Evolutionary conservation across 2,113 vertebrate genomes (phyloP).

Genomic region (Rafetus swinhoei): DNA sequence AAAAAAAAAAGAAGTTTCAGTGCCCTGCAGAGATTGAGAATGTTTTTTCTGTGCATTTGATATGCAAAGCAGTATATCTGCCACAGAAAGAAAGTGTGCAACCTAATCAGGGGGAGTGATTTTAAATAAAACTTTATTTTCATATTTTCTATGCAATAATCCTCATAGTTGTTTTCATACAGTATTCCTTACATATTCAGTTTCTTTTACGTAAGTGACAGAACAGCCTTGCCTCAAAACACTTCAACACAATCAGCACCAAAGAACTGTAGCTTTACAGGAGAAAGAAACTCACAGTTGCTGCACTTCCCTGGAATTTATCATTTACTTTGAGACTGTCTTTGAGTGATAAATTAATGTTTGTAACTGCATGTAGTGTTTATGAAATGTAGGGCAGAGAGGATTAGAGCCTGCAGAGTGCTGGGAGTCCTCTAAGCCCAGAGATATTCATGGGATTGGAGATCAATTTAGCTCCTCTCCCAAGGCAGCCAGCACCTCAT

Average conservation of each 20-base stretch:
- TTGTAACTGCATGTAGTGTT: background rate
- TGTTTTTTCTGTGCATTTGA: background rate
- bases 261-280: fast-evolving
- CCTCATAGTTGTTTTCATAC: background rate
- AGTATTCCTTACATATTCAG: background rate
- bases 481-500: background rate
- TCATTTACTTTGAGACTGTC: background rate
- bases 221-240: background rate
- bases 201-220: background rate
- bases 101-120: background rate
- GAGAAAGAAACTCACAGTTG: background rate
- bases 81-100: background rate
- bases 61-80: background rate
- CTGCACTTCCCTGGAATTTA: background rate
- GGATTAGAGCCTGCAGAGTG: background rate
- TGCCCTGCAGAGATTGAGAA: background rate
- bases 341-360: background rate
- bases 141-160: background rate
- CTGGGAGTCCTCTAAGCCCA: background rate
- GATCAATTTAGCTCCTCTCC: background rate
- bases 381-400: background rate
- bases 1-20: background rate
- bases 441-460: background rate
- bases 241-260: background rate
- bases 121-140: slow-evolving; percentile 1